These are phyloP conservation scores for Hippoglossus stenolepis DNA, from an alignment of 2,113 vertebrate genomes.

Conservation along the genomic window DNA sequence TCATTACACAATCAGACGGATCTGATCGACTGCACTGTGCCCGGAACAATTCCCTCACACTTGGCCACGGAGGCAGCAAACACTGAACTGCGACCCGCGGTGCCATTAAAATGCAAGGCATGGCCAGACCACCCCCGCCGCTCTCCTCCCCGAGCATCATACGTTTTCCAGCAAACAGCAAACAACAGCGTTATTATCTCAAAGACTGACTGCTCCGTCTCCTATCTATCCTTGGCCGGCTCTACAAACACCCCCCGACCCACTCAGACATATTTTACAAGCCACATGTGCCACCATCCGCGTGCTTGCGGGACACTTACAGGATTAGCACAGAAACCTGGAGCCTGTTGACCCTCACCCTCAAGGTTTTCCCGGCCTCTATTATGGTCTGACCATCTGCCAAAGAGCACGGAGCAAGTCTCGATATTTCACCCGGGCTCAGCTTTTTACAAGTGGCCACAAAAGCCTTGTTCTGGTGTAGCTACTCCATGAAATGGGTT, in stretches of 20 bases:
- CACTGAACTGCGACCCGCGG: constrained; percentile 48
- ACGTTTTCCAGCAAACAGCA: constrained; percentile 28
- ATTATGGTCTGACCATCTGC: constrained; percentile 58
- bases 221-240: constrained; percentile 2
- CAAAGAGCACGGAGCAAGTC: constrained; percentile 21
- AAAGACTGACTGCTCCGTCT: constrained; percentile 11
- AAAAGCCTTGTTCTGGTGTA: constrained; percentile 31
- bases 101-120: constrained; percentile 62
- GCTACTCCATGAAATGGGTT: constrained; percentile 47
- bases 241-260: background rate
- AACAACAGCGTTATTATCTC: constrained; percentile 42
- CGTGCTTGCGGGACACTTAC: constrained; percentile 1
- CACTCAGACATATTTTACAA: constrained; percentile 24
- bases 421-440: constrained; percentile 29
- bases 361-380: constrained; percentile 40
- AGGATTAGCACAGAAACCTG: constrained; percentile 40
- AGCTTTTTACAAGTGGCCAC: constrained; percentile 14
- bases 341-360: constrained; percentile 41
- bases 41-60: constrained; percentile 41
- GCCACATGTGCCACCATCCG: constrained; percentile 11
- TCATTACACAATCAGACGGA: constrained; percentile 63
- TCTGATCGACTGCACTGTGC: constrained; percentile 46
- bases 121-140: constrained; percentile 35
- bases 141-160: background rate
- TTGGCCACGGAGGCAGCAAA: constrained; percentile 36